A percentile compares a stretch with the other conserved stretches of the same genome.
phyloP scores from a whole-genome alignment of 2,113 vertebrate species.

The Antigone vipio region DNA sequence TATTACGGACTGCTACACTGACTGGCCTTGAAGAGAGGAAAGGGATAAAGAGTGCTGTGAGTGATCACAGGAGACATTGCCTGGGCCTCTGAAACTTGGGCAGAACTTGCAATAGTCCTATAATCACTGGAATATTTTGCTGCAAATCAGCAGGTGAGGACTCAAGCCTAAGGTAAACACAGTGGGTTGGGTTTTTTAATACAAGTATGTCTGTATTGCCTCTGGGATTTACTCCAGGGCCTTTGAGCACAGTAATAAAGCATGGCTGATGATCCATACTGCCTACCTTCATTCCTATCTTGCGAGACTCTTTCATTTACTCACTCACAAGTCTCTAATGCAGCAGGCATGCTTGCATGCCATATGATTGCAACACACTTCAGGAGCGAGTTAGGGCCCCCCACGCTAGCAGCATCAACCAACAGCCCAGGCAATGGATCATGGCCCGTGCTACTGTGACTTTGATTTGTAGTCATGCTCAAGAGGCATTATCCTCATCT shows the following conservation, averaged over 20 bases:
- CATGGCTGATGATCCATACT: neutral
- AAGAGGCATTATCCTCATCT: neutral
- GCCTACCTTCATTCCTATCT: rapidly evolving
- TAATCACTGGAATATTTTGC: neutral
- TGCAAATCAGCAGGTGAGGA: neutral
- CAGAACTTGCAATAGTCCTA: neutral
- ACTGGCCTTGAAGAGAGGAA: neutral
- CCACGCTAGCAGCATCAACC: neutral
- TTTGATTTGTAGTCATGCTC: neutral
- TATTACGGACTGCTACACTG: neutral
- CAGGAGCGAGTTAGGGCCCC: no score
- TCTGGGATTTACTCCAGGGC: neutral
- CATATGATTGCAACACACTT: rapidly evolving
- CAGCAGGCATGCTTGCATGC: neutral
- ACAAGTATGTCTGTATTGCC: no score
- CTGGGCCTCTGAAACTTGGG: neutral
- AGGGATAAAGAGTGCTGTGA: neutral
- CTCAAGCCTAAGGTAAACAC: neutral
- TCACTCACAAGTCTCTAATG: neutral
- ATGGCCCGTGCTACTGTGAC: neutral
- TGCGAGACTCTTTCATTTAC: neutral
- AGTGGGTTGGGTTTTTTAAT: neutral
- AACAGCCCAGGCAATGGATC: neutral
- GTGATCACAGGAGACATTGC: neutral
- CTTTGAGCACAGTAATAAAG: neutral